Evolutionary conservation across 35 echinoderm and acorn worm genomes (phyloP).

Genomic region (Chiridota heheva): DNA sequence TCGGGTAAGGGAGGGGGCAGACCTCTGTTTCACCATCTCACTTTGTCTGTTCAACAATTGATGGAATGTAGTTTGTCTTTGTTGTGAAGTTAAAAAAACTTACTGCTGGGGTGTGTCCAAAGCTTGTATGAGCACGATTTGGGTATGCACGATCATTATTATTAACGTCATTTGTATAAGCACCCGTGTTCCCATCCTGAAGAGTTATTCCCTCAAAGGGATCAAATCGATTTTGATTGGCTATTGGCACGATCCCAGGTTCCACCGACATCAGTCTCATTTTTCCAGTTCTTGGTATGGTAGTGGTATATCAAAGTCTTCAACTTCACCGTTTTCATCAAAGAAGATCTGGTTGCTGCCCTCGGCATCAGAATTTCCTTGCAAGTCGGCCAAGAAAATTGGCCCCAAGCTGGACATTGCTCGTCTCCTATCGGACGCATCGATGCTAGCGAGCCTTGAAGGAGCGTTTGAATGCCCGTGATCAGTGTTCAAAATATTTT

Average conservation of each 20-base stretch:
- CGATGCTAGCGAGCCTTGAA: too few relatives aligned
- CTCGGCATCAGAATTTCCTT: constrained; percentile 3
- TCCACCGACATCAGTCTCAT: too few relatives aligned
- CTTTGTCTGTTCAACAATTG: constrained; percentile 20
- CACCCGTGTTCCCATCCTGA: not conserved
- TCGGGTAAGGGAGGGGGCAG: not conserved
- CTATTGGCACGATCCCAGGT: not conserved
- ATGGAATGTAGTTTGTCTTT: not conserved
- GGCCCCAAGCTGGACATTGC: constrained; percentile 16
- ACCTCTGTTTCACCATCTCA: constrained; percentile 27
- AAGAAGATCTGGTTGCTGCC: not conserved
- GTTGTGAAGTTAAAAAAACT: not conserved
- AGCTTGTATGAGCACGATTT: constrained; percentile 8
- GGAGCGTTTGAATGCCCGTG: too few relatives aligned
- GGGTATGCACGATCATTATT: not conserved
- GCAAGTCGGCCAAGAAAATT: constrained; percentile 1
- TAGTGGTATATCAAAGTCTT: constrained; percentile 32
- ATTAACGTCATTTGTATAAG: not conserved
- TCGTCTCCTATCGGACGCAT: constrained; percentile 13
- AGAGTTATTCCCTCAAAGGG: not conserved
- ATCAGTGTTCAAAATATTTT: too few relatives aligned
- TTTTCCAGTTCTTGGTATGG: constrained; percentile 15
- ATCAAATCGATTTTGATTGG: too few relatives aligned
- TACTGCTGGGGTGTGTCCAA: not conserved
- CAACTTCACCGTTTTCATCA: not conserved